phyloP scores from a whole-genome alignment of 2,888 invertebrate genomes.

The Andrena dorsata region DNA sequence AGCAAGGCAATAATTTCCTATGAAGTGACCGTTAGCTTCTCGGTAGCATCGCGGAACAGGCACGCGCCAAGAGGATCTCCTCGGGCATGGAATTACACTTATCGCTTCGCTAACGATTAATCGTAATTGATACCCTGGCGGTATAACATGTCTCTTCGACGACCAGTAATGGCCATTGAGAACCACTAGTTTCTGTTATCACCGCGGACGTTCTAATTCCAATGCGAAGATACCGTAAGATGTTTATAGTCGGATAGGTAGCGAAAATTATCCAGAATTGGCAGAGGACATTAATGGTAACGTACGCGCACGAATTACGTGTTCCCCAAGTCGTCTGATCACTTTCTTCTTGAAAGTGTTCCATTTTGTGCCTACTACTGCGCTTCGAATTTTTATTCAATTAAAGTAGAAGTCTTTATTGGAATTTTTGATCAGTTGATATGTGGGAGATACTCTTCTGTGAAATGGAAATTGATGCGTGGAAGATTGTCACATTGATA shows the following conservation, averaged over 20 bases:
- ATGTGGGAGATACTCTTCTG: too few relatives aligned
- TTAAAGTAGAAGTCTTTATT: too few relatives aligned
- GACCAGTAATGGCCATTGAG: not conserved
- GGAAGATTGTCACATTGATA: too few relatives aligned
- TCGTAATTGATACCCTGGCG: slow-evolving; percentile 25
- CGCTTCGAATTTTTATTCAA: too few relatives aligned
- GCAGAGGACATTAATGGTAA: not conserved
- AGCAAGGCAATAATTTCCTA: slow-evolving; percentile 23
- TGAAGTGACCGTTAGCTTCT: slow-evolving; percentile 42
- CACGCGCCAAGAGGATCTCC: slow-evolving; percentile 28
- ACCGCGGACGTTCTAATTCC: not conserved
- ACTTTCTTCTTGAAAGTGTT: too few relatives aligned
- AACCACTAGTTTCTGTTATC: slow-evolving; percentile 22
- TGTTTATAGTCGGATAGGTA: not conserved
- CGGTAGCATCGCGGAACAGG: slow-evolving; percentile 18
- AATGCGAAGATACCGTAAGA: not conserved
- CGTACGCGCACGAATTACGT: not conserved
- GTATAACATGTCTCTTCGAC: slow-evolving; percentile 13
- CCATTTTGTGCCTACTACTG: too few relatives aligned
- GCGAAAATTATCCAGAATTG: too few relatives aligned
- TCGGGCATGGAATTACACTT: slow-evolving; percentile 10
- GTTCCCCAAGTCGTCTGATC: too few relatives aligned
- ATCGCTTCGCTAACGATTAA: slow-evolving; percentile 32
- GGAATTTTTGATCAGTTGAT: too few relatives aligned
- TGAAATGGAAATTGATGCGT: too few relatives aligned